These are phyloP conservation scores for Alca torda DNA, from an alignment of 2,797 vertebrate species.

Conservation along the genomic window DNA sequence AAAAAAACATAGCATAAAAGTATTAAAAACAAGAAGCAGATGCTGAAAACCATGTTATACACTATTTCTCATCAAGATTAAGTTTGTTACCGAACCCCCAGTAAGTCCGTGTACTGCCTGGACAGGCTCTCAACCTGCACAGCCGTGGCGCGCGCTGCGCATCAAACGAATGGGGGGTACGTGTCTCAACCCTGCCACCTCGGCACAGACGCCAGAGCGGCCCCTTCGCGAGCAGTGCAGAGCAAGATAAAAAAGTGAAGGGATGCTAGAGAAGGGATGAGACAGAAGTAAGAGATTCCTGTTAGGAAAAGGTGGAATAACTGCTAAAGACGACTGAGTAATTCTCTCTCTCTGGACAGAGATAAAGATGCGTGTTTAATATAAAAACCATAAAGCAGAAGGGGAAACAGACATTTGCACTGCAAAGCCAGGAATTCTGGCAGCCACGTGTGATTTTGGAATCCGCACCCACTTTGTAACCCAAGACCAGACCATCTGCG, in stretches of 20 bases:
- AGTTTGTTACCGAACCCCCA: not conserved
- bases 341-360: not conserved
- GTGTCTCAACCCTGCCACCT: not conserved
- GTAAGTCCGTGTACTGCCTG: not conserved
- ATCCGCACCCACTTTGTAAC: not conserved
- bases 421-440: not conserved
- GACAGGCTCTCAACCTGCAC: not conserved
- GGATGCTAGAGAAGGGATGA: not conserved
- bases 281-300: not conserved
- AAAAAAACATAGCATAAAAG: not conserved
- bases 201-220: rapidly evolving
- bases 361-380: not conserved
- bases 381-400: not conserved
- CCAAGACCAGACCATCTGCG: not conserved
- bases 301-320: not conserved
- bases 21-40: not conserved
- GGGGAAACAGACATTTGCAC: not conserved
- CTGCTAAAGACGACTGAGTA: not conserved
- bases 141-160: not conserved
- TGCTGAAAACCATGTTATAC: not conserved
- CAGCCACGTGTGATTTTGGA: not conserved
- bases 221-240: rapidly evolving
- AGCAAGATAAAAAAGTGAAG: not conserved
- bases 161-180: not conserved
- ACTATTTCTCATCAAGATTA: not conserved